Evolutionary conservation across 2,888 invertebrate species (phyloP).

Genomic region (Pollenia amentaria): DNA sequence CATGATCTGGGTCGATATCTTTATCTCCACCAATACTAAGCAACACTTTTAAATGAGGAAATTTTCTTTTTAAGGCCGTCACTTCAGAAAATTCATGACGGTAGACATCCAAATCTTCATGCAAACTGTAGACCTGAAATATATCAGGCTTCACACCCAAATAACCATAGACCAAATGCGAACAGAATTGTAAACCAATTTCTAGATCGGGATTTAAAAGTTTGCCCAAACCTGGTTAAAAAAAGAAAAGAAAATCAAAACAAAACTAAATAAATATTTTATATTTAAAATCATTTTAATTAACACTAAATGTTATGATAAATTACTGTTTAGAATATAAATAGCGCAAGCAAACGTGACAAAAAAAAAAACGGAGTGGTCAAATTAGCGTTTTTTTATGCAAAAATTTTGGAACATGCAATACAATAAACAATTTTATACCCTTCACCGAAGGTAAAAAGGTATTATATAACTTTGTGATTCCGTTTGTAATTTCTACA

Average conservation of each 20-base stretch:
- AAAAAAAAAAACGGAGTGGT: not conserved
- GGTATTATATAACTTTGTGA: no score
- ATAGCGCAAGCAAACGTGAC: not conserved
- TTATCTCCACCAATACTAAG: constrained; percentile 91
- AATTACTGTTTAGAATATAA: not conserved
- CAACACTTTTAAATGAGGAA: constrained; percentile 89
- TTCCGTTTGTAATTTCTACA: no score
- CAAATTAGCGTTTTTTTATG: not conserved
- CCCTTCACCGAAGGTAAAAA: no score
- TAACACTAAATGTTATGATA: not conserved
- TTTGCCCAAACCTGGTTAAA: constrained; percentile 89
- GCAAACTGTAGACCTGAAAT: constrained; percentile 89
- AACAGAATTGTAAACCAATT: constrained; percentile 90
- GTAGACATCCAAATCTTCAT: constrained; percentile 89
- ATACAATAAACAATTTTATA: no score
- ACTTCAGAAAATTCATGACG: constrained; percentile 90
- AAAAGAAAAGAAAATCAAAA: not conserved
- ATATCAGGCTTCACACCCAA: constrained; percentile 90
- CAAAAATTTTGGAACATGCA: not conserved
- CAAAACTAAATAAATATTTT: not conserved
- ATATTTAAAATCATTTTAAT: not conserved
- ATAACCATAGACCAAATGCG: constrained; percentile 92
- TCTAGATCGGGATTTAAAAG: constrained; percentile 90
- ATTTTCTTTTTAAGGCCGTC: constrained; percentile 89
- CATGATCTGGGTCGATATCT: constrained; percentile 87